Evolutionary conservation across 1,140 invertebrate genomes (phyloP).

Genomic region (Lithobius niger): DNA sequence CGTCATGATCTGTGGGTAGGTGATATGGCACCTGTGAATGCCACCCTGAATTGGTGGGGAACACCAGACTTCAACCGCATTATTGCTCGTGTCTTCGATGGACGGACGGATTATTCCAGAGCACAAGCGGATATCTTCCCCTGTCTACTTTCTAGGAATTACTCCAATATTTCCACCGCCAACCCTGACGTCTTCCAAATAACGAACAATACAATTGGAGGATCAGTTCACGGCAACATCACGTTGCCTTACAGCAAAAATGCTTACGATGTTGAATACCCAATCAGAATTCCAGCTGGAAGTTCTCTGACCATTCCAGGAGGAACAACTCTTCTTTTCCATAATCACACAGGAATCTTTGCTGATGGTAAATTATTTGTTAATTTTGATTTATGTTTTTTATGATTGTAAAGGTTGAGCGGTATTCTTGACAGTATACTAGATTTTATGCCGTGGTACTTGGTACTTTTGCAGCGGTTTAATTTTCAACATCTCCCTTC

Average conservation of each 20-base stretch:
- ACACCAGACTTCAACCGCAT: neutral
- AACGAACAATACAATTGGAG: neutral
- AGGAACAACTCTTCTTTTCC: neutral
- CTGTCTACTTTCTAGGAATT: constrained; percentile 1
- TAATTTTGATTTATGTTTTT: too few relatives aligned
- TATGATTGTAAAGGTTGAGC: too few relatives aligned
- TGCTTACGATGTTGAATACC: neutral
- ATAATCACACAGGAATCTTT: neutral
- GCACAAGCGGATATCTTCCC: neutral
- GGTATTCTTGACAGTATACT: too few relatives aligned
- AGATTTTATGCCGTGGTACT: too few relatives aligned
- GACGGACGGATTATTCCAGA: neutral
- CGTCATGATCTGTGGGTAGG: neutral
- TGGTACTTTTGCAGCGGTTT: too few relatives aligned
- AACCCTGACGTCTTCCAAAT: neutral
- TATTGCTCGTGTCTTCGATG: neutral
- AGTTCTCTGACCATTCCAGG: neutral
- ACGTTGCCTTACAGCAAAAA: neutral
- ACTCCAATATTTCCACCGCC: neutral
- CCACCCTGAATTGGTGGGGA: constrained; percentile 1
- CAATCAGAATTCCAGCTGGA: neutral
- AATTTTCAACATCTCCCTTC: too few relatives aligned
- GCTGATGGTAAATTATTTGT: neutral
- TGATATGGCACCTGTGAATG: neutral
- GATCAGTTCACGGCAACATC: neutral